Conservation (phyloP, 2,797 vertebrate species). For the Myotis vivesi region DNA sequence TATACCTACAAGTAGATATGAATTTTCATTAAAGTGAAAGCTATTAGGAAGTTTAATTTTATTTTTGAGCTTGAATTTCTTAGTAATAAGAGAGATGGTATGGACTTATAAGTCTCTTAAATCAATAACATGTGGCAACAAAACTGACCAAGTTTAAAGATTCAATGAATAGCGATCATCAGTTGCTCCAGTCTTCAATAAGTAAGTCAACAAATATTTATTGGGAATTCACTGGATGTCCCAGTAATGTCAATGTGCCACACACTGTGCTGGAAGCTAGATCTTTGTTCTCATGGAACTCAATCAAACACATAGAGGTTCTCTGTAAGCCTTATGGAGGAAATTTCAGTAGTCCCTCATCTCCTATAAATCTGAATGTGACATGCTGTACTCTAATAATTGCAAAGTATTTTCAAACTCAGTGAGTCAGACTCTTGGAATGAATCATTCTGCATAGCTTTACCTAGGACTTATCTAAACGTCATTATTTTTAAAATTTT, state of each 20-base stretch:
- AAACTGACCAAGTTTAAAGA: not conserved
- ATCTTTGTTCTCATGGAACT: not conserved
- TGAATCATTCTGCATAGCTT: not conserved
- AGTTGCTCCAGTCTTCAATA: not conserved
- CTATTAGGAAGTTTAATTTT: not conserved
- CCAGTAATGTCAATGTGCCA: not conserved
- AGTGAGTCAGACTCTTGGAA: slow-evolving; percentile 1
- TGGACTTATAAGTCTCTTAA: not conserved
- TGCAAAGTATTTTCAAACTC: not conserved
- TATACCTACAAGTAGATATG: not conserved
- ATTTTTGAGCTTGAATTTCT: not conserved
- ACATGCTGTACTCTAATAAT: not conserved
- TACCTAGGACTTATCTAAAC: not conserved
- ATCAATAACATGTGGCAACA: not conserved
- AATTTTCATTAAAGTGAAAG: not conserved
- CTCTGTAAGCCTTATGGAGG: not conserved
- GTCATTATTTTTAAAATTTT: not conserved
- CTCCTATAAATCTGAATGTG: not conserved
- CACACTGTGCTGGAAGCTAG: not conserved
- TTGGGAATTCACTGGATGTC: not conserved
- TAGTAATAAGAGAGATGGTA: not conserved
- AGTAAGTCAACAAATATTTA: not conserved
- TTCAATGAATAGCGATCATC: not conserved
- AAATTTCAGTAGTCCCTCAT: not conserved
- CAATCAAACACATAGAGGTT: not conserved